Base-by-base conservation (phyloP, 2,797 vertebrate species). In the Setipinna tenuifilis region DNA sequence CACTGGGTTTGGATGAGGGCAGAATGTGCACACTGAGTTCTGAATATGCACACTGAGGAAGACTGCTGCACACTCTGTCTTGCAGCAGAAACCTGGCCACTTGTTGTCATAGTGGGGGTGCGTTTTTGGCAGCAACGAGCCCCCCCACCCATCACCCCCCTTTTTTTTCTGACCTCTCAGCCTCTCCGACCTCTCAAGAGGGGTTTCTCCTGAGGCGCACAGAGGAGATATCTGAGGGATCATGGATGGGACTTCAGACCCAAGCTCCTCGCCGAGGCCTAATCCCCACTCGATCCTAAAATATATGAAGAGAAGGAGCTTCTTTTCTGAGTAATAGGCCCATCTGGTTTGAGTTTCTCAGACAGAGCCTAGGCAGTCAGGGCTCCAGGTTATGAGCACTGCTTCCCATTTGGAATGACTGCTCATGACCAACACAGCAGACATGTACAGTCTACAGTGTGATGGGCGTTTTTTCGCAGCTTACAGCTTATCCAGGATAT, bases 1-100 rank as follows among this genome's bases (percentile, higher is more conserved):
- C 84, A 85, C 44, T 28, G 35, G 57, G 84, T 62, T 85, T 85
- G 80, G 78, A 59, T 25, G 35, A 25, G 44, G 71, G 6, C 23
- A 44, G 71, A 21, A 44, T 44, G 31, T 41, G 19, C 71, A 21
- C 28, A 35, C 28, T 3, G 28, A 41, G 5, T 31, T 68, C 9
- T 31, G 11, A 21, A 44, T 44, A 16, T 41, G 19, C 71, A 21
- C 28, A 35, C 28, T 3, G 28, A 41, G 5, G 23, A 28, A 25
- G 25, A 28, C 23, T 25, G 23, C 62, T 19, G 3, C 62, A 68
- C 23, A 68, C 11, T 54, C 50, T 9, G 35, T 5, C 2, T 54
- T 54, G 1, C 50, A 54, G 1, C 50, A 54, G 50, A 14, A 54
- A 54, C 50, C 50, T 54, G 50, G 50, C 50, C 50, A 54, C 50